A percentile compares a stretch with the other conserved stretches of the same genome.
Evolutionary conservation across 2,113 vertebrate genomes (phyloP).

Genomic region (Ictidomys tridecemlineatus): DNA sequence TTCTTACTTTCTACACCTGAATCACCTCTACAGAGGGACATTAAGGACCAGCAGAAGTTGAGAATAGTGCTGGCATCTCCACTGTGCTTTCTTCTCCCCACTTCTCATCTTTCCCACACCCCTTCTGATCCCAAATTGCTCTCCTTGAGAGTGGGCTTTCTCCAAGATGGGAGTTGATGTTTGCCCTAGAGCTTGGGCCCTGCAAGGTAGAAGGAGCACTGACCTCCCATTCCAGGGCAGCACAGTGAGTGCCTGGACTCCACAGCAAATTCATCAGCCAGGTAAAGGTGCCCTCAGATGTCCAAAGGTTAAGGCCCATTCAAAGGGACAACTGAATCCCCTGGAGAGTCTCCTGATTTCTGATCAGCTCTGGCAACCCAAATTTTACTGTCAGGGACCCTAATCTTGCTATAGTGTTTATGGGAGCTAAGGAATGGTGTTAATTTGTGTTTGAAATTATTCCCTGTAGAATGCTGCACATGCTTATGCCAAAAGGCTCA

Average conservation of each 20-base stretch:
- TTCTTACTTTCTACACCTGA: not conserved
- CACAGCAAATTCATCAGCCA: not conserved
- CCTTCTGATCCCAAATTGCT: not conserved
- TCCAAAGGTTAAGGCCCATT: not conserved
- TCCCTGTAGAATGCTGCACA: not conserved
- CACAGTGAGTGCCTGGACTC: not conserved
- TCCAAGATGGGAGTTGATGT: not conserved
- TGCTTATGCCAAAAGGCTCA: not conserved
- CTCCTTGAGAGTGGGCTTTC: not conserved
- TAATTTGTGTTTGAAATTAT: slow-evolving; percentile 30
- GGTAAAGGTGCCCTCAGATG: not conserved
- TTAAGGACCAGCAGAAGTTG: not conserved
- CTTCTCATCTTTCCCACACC: not conserved
- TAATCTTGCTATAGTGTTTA: not conserved
- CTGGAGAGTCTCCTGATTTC: not conserved
- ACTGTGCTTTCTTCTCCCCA: not conserved
- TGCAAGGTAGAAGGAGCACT: not conserved
- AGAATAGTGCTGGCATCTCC: not conserved
- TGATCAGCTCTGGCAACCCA: not conserved
- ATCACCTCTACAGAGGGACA: not conserved
- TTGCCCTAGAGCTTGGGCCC: not conserved
- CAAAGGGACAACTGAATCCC: not conserved
- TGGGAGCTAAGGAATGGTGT: not conserved
- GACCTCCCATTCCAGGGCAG: not conserved
- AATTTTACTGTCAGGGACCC: not conserved